These are phyloP conservation scores for Napeogenes sylphis DNA, from an alignment of 2,888 invertebrate genomes.

Conservation along the genomic window DNA sequence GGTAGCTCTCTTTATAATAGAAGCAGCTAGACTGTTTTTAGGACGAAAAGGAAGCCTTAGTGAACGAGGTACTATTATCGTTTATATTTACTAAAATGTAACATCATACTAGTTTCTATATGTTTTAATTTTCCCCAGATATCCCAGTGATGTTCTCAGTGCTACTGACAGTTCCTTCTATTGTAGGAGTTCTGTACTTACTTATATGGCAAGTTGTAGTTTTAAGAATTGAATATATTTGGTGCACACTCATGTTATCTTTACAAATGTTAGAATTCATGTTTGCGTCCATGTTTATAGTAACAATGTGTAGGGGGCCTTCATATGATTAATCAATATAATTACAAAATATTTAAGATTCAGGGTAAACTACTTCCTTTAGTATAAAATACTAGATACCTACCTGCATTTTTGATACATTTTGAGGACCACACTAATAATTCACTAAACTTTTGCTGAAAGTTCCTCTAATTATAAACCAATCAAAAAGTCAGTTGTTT, in stretches of 20 bases:
- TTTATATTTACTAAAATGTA: background rate
- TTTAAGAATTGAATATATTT: constrained; percentile 91
- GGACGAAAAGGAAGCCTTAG: constrained; percentile 93
- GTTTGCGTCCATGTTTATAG: constrained; percentile 87
- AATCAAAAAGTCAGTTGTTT: background rate
- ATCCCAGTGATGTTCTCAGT: constrained; percentile 90
- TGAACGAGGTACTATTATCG: constrained; percentile 77
- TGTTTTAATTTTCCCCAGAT: constrained; percentile 69
- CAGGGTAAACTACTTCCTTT: background rate
- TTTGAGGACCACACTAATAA: too few relatives aligned
- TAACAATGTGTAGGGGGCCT: constrained; percentile 79
- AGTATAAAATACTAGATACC: background rate
- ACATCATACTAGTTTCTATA: background rate
- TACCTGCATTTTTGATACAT: background rate
- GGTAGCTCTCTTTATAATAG: constrained; percentile 85
- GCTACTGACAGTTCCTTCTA: constrained; percentile 89
- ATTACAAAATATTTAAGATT: background rate
- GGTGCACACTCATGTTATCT: constrained; percentile 90
- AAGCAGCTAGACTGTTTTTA: constrained; percentile 88
- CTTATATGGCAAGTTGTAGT: constrained; percentile 92
- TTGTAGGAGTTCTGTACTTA: constrained; percentile 90
- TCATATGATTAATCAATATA: constrained; percentile 68
- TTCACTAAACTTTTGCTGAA: too few relatives aligned
- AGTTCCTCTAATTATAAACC: too few relatives aligned
- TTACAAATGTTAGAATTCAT: constrained; percentile 88